phyloP scores from a whole-genome alignment of 2,113 vertebrate genomes.

The Silurus glanis region DNA sequence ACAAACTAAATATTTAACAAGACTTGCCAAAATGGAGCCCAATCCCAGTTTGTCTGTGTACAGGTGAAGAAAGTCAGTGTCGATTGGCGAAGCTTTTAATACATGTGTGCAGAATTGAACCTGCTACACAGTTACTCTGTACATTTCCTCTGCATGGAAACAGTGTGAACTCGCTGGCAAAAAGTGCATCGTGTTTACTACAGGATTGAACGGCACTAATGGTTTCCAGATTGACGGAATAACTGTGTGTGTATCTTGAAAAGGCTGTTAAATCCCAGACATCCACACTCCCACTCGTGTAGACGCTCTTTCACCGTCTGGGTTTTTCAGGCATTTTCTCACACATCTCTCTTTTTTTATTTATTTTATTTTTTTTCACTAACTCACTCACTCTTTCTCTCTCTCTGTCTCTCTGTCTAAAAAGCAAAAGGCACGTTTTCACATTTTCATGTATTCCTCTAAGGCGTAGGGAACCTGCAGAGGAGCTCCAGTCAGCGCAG shows the following conservation, averaged over 20 bases:
- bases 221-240: slow-evolving; percentile 62
- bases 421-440: background rate
- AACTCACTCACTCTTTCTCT: slow-evolving; percentile 14
- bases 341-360: background rate
- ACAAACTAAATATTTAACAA: slow-evolving; percentile 48
- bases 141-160: slow-evolving; percentile 28
- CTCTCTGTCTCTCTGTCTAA: background rate
- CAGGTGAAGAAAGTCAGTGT: slow-evolving; percentile 20
- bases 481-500: slow-evolving; percentile 90
- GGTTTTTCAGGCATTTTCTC: background rate
- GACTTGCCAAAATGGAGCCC: slow-evolving; percentile 43
- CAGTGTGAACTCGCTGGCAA: slow-evolving; percentile 52
- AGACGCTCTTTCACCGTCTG: background rate
- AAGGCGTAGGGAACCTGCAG: slow-evolving; percentile 90
- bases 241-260: slow-evolving; percentile 30
- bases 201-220: slow-evolving; percentile 63
- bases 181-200: slow-evolving; percentile 56
- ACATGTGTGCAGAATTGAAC: background rate
- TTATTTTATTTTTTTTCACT: background rate
- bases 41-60: slow-evolving; percentile 10
- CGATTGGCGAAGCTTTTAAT: background rate
- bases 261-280: slow-evolving; percentile 1
- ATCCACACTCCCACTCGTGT: background rate
- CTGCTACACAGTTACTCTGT: background rate
- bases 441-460: slow-evolving; percentile 24